phyloP scores from a whole-genome alignment of 1,140 invertebrate genomes.

The Calephelis virginiensis region DNA sequence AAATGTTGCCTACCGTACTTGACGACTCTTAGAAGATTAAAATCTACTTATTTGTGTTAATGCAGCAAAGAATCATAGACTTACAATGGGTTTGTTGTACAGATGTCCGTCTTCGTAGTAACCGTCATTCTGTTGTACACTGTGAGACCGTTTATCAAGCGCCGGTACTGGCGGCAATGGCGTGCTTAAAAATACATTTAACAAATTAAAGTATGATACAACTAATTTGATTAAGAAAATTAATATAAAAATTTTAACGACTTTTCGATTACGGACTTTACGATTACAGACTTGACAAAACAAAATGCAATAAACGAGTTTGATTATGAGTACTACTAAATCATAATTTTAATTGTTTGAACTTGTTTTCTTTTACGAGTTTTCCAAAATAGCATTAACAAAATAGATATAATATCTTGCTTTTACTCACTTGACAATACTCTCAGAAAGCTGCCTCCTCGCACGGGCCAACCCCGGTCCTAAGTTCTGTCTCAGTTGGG shows the following conservation, averaged over 20 bases:
- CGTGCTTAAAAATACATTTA: conserved; percentile 50
- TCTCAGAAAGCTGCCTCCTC: conserved; percentile 84
- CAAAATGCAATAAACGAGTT: background rate
- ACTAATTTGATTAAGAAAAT: background rate
- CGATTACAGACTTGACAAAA: background rate
- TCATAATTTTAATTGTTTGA: too few relatives aligned
- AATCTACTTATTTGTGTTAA: too few relatives aligned
- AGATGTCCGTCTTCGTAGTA: conserved; percentile 73
- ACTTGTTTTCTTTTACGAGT: too few relatives aligned
- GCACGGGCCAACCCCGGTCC: conserved; percentile 80
- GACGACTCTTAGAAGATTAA: too few relatives aligned
- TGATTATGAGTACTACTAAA: background rate
- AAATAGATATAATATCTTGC: background rate
- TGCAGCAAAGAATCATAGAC: conserved; percentile 24
- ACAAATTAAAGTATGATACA: background rate
- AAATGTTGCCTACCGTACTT: too few relatives aligned
- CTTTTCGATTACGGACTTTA: too few relatives aligned
- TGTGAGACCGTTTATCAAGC: conserved; percentile 69
- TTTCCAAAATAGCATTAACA: too few relatives aligned
- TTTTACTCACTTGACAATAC: conserved; percentile 84
- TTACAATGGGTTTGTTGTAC: conserved; percentile 74
- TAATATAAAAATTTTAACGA: background rate
- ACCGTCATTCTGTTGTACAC: conserved; percentile 68
- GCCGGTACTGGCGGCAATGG: conserved; percentile 63
- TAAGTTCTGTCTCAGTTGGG: conserved; percentile 86